Conservation (phyloP, 2,888 invertebrate species). For the Acholoe squamosa region DNA sequence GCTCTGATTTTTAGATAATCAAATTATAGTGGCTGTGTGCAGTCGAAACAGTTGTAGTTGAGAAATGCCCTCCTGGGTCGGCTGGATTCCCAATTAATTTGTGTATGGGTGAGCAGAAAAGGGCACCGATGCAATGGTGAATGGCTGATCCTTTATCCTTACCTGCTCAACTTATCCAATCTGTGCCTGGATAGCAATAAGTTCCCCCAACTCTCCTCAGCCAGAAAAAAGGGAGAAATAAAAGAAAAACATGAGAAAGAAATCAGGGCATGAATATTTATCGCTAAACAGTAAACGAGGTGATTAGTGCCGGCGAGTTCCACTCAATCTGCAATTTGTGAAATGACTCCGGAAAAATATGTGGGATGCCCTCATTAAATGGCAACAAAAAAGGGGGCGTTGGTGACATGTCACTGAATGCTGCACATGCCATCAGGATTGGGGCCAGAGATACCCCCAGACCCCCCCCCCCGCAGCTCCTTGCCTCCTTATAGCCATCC, state of each 20-base stretch:
- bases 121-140: no score
- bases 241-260: background rate
- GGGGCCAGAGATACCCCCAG: no score
- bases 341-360: slow-evolving; percentile 45
- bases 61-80: no score
- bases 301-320: background rate
- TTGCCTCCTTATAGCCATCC: no score
- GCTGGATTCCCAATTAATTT: background rate
- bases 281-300: slow-evolving; percentile 25
- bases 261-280: slow-evolving; percentile 43
- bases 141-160: no score
- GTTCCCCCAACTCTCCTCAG: background rate
- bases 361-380: slow-evolving; percentile 32
- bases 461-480: no score
- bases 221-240: background rate
- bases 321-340: slow-evolving; percentile 45
- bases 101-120: no score
- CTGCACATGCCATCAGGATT: no score
- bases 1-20: no score
- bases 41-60: no score
- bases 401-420: background rate
- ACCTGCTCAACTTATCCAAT: no score
- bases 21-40: no score
- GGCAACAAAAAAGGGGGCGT: slow-evolving; percentile 4
- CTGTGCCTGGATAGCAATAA: background rate